These are phyloP conservation scores for Eudasyphora cyanicolor DNA, from an alignment of 2,888 invertebrate species.

Conservation along the genomic window DNA sequence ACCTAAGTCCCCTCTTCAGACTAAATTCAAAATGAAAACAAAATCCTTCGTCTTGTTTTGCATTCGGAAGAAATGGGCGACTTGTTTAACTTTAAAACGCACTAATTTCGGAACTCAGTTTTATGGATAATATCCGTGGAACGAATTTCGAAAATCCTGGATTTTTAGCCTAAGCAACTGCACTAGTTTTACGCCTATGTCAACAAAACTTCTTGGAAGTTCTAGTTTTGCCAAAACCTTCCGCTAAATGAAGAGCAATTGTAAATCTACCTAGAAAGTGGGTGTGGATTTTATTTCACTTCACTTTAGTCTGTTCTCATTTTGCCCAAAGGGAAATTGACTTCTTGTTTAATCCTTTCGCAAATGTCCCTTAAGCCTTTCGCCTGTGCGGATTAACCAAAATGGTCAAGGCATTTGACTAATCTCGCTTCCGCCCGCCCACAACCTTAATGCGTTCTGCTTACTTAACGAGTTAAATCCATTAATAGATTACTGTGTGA, in stretches of 20 bases:
- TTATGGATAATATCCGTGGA: constrained; percentile 6
- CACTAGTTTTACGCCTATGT: constrained; percentile 49
- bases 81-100: constrained; percentile 24
- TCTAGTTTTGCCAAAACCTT: background rate
- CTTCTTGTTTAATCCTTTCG: constrained; percentile 62
- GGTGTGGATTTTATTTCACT: background rate
- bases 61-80: constrained; percentile 24
- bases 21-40: constrained; percentile 59
- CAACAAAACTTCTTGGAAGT: constrained; percentile 49
- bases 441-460: constrained; percentile 57
- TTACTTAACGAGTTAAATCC: constrained; percentile 54
- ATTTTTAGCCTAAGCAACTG: background rate
- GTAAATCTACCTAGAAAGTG: background rate
- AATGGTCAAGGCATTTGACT: constrained; percentile 11
- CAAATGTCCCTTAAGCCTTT: constrained; percentile 31
- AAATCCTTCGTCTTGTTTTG: background rate
- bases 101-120: too few relatives aligned
- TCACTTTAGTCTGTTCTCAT: constrained; percentile 10
- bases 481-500: constrained; percentile 37
- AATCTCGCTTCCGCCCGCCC: constrained; percentile 52
- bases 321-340: constrained; percentile 37
- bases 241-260: background rate
- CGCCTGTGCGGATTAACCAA: constrained; percentile 28
- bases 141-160: constrained; percentile 41
- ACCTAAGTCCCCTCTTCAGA: constrained; percentile 30